Conservation (phyloP, 2,888 invertebrate genomes). For the Acleris emargana region DNA sequence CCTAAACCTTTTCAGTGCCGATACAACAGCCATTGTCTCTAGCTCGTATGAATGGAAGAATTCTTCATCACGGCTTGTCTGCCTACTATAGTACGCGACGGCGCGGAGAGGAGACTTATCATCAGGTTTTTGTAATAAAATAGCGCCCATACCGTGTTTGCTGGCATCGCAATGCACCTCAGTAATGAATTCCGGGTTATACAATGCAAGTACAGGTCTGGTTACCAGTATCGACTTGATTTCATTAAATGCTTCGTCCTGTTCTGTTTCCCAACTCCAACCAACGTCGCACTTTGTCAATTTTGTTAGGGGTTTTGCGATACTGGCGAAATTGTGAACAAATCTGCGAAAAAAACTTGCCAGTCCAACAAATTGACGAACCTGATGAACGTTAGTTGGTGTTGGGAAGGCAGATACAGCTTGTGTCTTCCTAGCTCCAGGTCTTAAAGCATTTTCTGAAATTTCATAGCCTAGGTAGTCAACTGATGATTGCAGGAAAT, state of each 20-base stretch:
- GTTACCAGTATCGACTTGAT: no score
- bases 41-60: slow-evolving; percentile 4
- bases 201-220: no score
- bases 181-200: no score
- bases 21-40: background rate
- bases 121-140: no score
- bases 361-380: background rate
- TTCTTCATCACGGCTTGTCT: background rate
- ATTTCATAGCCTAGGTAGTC: background rate
- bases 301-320: background rate
- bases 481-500: background rate
- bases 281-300: background rate
- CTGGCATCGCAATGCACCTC: no score
- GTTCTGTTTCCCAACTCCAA: background rate
- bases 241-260: background rate
- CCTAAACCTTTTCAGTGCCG: slow-evolving; percentile 3
- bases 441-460: background rate
- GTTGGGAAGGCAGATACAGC: background rate
- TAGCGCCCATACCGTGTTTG: no score
- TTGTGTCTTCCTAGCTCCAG: background rate
- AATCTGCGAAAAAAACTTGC: background rate
- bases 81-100: slow-evolving; percentile 1
- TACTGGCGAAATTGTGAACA: background rate
- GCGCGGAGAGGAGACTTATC: background rate
- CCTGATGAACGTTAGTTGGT: background rate